Evolutionary conservation across 2,113 vertebrate genomes (phyloP), one percentile per base, ranked within the genome.

Genomic region (Notechis scutatus): DNA sequence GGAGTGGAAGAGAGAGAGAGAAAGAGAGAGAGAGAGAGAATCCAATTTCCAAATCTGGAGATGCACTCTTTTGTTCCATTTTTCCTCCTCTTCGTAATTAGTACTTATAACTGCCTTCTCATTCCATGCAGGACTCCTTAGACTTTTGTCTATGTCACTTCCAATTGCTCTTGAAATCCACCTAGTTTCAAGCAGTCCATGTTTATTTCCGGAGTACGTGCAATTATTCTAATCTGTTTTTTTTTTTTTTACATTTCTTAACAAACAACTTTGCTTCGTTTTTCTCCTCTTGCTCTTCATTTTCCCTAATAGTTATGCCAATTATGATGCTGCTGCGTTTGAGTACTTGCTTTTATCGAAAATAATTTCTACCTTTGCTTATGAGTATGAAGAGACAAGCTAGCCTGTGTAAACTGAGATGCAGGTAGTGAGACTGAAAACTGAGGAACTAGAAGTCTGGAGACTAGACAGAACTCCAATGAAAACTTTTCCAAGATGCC

Each of bases 31-130:
- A 24, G 3, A 90, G 2, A 11, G 59, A 92, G 50, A 91, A 7
- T 90, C 86, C 9, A 34, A 59, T 89, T 93, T 39, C 15, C 85
- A 29, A 54, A 91, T 57, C 92, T 90, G 85, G 6, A 87, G 90
- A 55, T 93, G 59, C 2, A 54, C 91, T 34, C 29, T 93, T 91
- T 42, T 42, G 85, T 88, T 92, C 52, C 93, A 95, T 93, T 6
- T 89, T 93, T 91, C 55, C 91, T 91, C 18, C 29, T 92, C 20
- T 91, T 50, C 93, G 91, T 93, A 94, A 85, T 23, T 0, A 0
- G 29, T 26, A 94, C 1, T 4, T 23, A 7, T 26, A 29, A 94
- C 88, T 39, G 45, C 50, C 92, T 90, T 50, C 52, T 59, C 0
- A 47, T 12, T 39, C 29, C 0, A 3, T 20, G 55, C 87, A 59